phyloP scores from a whole-genome alignment of 2,888 invertebrate genomes.

The Lasiommata megera region DNA sequence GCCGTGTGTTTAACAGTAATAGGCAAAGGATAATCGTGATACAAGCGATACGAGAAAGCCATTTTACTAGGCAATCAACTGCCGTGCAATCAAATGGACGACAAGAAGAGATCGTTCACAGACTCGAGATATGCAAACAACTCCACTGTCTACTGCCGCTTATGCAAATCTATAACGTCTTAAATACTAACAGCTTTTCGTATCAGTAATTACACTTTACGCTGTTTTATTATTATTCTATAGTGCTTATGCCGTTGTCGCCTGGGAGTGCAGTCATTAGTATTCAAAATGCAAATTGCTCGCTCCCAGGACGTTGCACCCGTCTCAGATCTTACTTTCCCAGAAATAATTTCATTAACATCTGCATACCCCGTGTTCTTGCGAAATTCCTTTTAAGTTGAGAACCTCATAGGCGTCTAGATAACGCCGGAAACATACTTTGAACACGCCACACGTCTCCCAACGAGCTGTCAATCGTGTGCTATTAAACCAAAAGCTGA shows the following conservation, averaged over 20 bases:
- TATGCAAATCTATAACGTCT: constrained; percentile 39
- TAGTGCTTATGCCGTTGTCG: constrained; percentile 51
- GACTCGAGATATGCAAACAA: constrained; percentile 31
- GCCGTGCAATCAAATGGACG: constrained; percentile 14
- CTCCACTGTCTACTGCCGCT: constrained; percentile 26
- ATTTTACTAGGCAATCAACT: constrained; percentile 17
- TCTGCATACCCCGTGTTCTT: constrained; percentile 60
- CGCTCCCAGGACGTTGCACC: constrained; percentile 68
- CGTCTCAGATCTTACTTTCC: constrained; percentile 73
- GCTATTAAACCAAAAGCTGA: too few relatives aligned
- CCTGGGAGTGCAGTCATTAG: constrained; percentile 65
- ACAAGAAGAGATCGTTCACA: constrained; percentile 26
- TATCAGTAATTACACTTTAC: constrained; percentile 56
- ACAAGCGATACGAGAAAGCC: too few relatives aligned
- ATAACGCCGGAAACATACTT: neutral
- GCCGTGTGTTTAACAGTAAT: too few relatives aligned
- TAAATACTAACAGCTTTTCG: constrained; percentile 41
- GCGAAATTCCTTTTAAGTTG: constrained; percentile 52
- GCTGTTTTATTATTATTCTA: constrained; percentile 57
- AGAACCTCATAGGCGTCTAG: constrained; percentile 42
- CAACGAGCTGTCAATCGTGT: too few relatives aligned
- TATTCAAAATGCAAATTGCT: constrained; percentile 78
- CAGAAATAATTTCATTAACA: constrained; percentile 78
- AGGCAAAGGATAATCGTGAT: too few relatives aligned
- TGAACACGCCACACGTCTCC: neutral